Conservation (phyloP, 1,140 invertebrate genomes). For the Wiebesia pumilae region DNA sequence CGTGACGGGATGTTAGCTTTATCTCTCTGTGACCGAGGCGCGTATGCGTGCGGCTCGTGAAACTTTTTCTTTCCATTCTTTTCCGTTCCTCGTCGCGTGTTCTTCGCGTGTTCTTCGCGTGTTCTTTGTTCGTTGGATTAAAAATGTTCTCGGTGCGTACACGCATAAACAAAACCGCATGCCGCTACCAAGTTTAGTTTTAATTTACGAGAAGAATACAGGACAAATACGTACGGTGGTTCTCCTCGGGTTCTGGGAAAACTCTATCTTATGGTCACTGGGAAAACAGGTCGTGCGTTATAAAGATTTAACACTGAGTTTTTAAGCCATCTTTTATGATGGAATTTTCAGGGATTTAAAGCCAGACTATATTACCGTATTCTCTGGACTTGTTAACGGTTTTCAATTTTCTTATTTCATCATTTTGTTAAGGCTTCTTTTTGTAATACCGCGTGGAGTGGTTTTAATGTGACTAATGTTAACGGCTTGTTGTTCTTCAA, state of each 20-base stretch:
- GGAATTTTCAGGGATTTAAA: neutral
- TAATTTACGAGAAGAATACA: constrained; percentile 1
- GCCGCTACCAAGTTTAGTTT: neutral
- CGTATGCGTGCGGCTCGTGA: neutral
- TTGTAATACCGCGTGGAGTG: no score
- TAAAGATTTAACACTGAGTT: neutral
- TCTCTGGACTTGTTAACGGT: neutral
- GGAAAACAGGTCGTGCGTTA: neutral
- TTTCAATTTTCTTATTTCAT: neutral
- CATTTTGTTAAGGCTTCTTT: no score
- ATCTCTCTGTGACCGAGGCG: neutral
- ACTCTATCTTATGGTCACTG: neutral
- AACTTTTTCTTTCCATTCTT: neutral
- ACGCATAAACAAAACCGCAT: neutral
- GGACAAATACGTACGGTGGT: neutral
- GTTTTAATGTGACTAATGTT: no score
- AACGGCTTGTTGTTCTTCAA: no score
- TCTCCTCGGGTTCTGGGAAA: neutral
- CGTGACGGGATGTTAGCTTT: constrained; percentile 53
- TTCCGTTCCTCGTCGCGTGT: neutral
- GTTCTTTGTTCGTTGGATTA: neutral
- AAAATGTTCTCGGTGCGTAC: neutral
- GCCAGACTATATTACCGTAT: neutral
- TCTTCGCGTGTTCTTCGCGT: neutral
- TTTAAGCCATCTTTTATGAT: neutral